Evolutionary conservation across 1,140 invertebrate species (phyloP).

Genomic region (Pissodes strobi): DNA sequence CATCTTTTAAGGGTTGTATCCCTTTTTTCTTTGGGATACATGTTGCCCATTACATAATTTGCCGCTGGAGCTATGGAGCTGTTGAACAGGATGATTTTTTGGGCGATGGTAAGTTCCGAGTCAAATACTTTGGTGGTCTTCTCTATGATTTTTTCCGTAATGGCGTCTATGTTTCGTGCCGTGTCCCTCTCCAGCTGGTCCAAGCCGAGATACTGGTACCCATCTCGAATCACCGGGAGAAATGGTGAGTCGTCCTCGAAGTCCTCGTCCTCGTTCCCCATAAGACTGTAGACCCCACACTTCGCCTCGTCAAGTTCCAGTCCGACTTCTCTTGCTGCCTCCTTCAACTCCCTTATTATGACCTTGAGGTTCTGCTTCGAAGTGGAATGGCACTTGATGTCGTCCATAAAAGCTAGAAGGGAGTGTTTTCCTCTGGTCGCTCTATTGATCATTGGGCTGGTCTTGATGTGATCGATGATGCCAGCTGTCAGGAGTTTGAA

Average conservation of each 20-base stretch:
- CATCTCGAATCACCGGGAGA: conserved; percentile 29
- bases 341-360: conserved; percentile 10
- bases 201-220: conserved; percentile 40
- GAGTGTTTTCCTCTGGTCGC: conserved; percentile 30
- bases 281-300: conserved; percentile 30
- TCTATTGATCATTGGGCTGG: conserved; percentile 25
- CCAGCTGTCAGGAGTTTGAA: conserved; percentile 41
- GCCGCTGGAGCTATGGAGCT: conserved; percentile 24
- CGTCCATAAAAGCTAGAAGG: conserved; percentile 45
- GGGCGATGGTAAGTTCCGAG: conserved; percentile 31
- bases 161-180: conserved; percentile 7
- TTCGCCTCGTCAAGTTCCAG: conserved; percentile 36
- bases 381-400: conserved; percentile 42
- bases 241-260: conserved; percentile 17
- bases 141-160: conserved; percentile 23
- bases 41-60: conserved; percentile 17
- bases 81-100: conserved; percentile 31
- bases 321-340: conserved; percentile 29
- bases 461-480: conserved; percentile 36
- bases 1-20: conserved; percentile 29
- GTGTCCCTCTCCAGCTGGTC: conserved; percentile 36
- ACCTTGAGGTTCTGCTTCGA: conserved; percentile 18
- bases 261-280: not conserved
- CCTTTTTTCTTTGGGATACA: conserved; percentile 23
- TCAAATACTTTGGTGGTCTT: conserved; percentile 21